phyloP scores from a whole-genome alignment of 2,888 invertebrate genomes.

The Xestia sexstrigata region DNA sequence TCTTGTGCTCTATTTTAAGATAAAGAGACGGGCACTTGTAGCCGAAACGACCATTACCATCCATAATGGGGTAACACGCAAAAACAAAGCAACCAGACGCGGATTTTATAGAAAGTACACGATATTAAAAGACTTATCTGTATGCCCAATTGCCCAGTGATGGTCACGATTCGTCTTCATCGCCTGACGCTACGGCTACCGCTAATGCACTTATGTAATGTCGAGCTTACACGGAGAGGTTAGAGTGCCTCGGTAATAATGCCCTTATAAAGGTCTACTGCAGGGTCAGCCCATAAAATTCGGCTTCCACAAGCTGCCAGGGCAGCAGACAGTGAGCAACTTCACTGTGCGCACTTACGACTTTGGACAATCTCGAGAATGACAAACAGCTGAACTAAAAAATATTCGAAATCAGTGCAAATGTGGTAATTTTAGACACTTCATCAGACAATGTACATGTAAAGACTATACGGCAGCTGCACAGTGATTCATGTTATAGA shows the following conservation, averaged over 20 bases:
- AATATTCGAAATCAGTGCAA: neutral
- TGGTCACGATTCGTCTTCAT: constrained; percentile 40
- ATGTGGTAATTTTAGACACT: neutral
- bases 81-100: constrained; percentile 25
- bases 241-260: constrained; percentile 2
- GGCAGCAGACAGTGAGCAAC: neutral
- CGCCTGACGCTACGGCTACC: neutral
- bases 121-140: constrained; percentile 30
- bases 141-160: neutral
- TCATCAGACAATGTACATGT: neutral
- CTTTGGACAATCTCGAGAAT: neutral
- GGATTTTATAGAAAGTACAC: constrained; percentile 16
- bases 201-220: constrained; percentile 16
- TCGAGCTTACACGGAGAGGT: constrained; percentile 3
- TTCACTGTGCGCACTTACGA: neutral
- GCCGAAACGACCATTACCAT: neutral
- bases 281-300: neutral
- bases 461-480: constrained; percentile 22
- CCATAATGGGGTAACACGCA: neutral
- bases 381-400: neutral
- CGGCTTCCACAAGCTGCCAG: neutral
- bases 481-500: constrained; percentile 16
- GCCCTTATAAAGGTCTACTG: neutral
- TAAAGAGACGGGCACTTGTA: neutral
- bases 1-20: neutral